Base-by-base conservation (phyloP, 2,888 invertebrate genomes). In the Pyrgus malvae region DNA sequence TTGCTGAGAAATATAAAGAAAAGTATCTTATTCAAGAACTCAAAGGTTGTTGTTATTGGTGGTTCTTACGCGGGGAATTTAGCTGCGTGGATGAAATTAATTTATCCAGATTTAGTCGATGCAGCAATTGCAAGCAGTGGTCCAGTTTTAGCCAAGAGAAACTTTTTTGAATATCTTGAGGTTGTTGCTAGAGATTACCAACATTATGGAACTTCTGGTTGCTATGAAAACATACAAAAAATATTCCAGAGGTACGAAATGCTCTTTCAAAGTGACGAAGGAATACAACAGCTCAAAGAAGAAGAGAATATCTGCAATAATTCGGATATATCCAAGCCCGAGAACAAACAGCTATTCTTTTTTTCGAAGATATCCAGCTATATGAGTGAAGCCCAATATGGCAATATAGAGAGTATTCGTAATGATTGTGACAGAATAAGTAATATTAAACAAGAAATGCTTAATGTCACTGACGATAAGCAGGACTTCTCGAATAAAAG, bases 31-130 rank as follows among this genome's bases (percentile, higher is more conserved):
- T 85, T 70, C 59, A 64, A 62, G 2, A 61, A 62, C 1, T 83
- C 86, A 1, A 86, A 87, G 70, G 75, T 87, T 0, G 80, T 89
- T 0, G 75, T 83, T 1, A 68, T 88, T 16, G 89, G 88, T 27
- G 86, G 87, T 7, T 88, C 87, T 2, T 88, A 89, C 51, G 72
- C 86, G 1, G 88, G 83, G 5, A 89, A 86, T 50, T 73, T 89
- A 59, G 88, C 89, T 16, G 84, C 83, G 1, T 88, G 88, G 88
- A 76, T 86, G 74, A 79, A 69, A 60, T 59, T 82, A 1, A 40
- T 81, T 0, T 87, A 88, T 57, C 84, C 88, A 8, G 61, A 80
- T n/a, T 62, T 85, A 54, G 74, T 88, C 0, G 78, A 86, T 60
- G 87, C 84, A 17, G 85, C 80, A 6, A 67, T 86, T 29, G 78